Percentiles rank a stretch among this genome's conserved stretches.
Evolutionary conservation across 2,113 vertebrate species (phyloP).

Genomic region (Dipodomys spectabilis): DNA sequence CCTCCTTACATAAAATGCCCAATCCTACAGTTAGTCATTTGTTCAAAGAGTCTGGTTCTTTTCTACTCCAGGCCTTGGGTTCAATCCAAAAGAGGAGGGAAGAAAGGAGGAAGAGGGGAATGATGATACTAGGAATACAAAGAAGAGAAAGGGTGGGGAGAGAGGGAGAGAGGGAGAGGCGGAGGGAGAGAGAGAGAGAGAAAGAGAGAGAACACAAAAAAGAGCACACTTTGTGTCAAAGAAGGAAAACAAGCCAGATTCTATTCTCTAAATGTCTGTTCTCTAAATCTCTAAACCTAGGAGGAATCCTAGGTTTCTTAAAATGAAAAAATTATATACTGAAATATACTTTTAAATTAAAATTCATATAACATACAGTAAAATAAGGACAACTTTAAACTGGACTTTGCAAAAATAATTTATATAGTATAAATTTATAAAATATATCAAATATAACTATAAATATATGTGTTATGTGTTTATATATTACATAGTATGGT

Average conservation of each 20-base stretch:
- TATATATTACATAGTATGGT: no score
- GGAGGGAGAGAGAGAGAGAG: no score
- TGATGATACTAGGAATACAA: no score
- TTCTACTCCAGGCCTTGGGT: neutral
- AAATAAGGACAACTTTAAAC: neutral
- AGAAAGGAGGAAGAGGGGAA: neutral
- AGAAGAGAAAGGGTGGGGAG: no score
- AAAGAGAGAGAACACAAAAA: no score
- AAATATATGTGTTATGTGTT: neutral
- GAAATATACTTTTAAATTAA: no score
- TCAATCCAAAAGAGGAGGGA: neutral
- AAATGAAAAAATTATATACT: neutral
- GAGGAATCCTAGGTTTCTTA: neutral
- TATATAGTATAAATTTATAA: neutral
- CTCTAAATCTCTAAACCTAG: neutral
- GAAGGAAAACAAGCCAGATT: neutral
- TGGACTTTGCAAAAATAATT: neutral
- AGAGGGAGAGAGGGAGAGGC: no score
- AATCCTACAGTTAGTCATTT: neutral
- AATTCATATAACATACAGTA: no score
- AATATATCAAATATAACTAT: neutral
- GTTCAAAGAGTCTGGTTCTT: constrained; percentile 15
- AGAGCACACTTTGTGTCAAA: neutral
- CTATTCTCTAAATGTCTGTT: neutral
- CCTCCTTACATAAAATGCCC: constrained; percentile 18